Base-by-base conservation (phyloP, 2,113 vertebrate genomes). In the Myiozetetes cayanensis region DNA sequence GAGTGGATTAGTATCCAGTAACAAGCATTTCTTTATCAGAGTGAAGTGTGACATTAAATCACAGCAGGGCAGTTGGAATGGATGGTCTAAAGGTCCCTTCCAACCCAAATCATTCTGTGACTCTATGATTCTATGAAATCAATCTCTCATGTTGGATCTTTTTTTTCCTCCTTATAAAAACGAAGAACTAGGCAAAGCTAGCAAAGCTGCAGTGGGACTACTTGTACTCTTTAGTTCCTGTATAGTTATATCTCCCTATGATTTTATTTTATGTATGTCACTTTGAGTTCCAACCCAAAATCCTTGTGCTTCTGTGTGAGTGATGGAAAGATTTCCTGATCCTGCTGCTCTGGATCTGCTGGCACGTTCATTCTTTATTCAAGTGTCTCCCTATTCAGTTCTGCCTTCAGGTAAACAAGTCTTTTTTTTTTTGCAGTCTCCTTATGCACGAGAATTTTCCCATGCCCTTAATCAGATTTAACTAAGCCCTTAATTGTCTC, bases 401-500 rank as follows among this genome's bases (percentile, higher is more conserved):
- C 49, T 82, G 35, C 55, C 53, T 88, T 74, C 85, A 88, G 83
- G 88, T 94, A 90, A 93, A 84, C 16, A 77, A 83, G 21, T 16
- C 10, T 27, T 68, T 81, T 44, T 72, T 55, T 79, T 41, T 41
- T 41, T 41, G 4, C 49, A 76, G 10, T 41, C 22, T 91, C 46
- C 16, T 22, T 84, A 0, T 59, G 47, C 49, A 56, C 8, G 30
- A 71, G 67, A 70, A 85, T 85, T 95, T 94, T 90, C 82, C 85
- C 72, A 83, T 88, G 70, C 55, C 52, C 35, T 88, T 84, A 84
- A 84, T 88, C 39, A 65, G 66, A 39, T 82, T 86, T 78, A 87
- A 61, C 47, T 47, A 71, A 87, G 70, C 72, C 68, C 35, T 87
- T 91, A 93, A 97, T 89, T 87, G 49, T 28, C 70, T 92, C 62